phyloP scores from a whole-genome alignment of 2,888 invertebrate genomes.

The Eristalis intricaria region DNA sequence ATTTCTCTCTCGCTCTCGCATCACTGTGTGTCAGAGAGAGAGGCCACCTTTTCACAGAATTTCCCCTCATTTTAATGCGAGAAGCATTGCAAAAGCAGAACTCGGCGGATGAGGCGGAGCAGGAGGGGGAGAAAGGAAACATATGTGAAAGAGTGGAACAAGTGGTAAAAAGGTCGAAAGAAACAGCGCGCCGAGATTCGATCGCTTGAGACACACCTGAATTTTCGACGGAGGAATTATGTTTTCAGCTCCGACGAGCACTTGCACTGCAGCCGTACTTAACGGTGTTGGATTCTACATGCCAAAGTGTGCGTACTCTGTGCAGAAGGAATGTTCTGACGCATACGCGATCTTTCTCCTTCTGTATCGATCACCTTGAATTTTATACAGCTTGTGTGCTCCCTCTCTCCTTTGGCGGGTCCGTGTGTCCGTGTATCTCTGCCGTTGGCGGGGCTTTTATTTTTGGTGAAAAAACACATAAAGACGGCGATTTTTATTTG shows the following conservation, averaged over 20 bases:
- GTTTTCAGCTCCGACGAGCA: constrained; percentile 14
- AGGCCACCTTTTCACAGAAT: not conserved
- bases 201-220: constrained; percentile 46
- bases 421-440: constrained; percentile 40
- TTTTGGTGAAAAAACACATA: constrained; percentile 35
- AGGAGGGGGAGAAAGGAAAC: constrained; percentile 16
- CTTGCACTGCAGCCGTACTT: constrained; percentile 3
- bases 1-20: not conserved
- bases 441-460: constrained; percentile 26
- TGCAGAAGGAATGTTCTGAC: constrained; percentile 42
- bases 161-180: constrained; percentile 41
- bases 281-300: constrained; percentile 11
- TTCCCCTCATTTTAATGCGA: constrained; percentile 20
- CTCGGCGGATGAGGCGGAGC: not conserved
- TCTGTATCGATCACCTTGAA: constrained; percentile 68
- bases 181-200: constrained; percentile 19
- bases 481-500: constrained; percentile 21
- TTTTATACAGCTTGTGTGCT: constrained; percentile 25
- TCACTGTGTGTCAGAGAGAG: not conserved
- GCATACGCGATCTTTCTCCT: constrained; percentile 40
- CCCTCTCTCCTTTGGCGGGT: constrained; percentile 28
- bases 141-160: constrained; percentile 44
- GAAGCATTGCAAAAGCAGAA: not conserved
- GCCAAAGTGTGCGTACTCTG: constrained; percentile 5
- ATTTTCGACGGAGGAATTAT: constrained; percentile 72